Percentiles rank a stretch among this genome's conserved stretches.
Evolutionary conservation across 2,113 vertebrate species (phyloP).

Genomic region (Gobius niger): DNA sequence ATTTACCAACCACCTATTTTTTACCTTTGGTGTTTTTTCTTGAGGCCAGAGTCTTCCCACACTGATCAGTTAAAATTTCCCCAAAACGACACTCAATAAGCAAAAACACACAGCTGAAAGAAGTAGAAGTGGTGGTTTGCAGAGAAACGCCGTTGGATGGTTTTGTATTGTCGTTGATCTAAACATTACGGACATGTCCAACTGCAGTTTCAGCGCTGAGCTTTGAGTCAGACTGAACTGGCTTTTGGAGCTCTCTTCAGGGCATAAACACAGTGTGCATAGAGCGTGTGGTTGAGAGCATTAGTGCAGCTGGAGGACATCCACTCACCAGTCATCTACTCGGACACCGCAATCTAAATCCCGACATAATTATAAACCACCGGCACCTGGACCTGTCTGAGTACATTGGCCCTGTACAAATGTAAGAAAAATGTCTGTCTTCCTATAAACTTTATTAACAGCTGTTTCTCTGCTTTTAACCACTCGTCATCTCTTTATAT

Average conservation of each 20-base stretch:
- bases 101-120: background rate
- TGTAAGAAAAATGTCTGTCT: slow-evolving; percentile 1
- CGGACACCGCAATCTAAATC: slow-evolving; percentile 23
- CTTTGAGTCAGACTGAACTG: slow-evolving; percentile 21
- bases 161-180: slow-evolving; percentile 36
- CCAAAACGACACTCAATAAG: no score
- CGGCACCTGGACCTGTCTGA: slow-evolving; percentile 30
- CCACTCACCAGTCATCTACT: slow-evolving; percentile 21
- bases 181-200: slow-evolving; percentile 47
- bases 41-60: no score
- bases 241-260: slow-evolving; percentile 34
- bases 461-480: slow-evolving; percentile 27
- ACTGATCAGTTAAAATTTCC: no score
- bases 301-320: slow-evolving; percentile 36
- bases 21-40: no score
- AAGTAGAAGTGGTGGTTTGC: slow-evolving; percentile 15
- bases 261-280: slow-evolving; percentile 18
- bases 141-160: slow-evolving; percentile 37
- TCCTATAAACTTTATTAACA: background rate
- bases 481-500: slow-evolving; percentile 26
- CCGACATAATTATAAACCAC: slow-evolving; percentile 37
- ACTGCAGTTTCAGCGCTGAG: slow-evolving; percentile 41
- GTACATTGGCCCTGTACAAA: background rate
- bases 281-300: slow-evolving; percentile 8
- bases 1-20: no score